Percentiles rank a stretch among this genome's conserved stretches.
phyloP scores from a whole-genome alignment of 2,797 vertebrate genomes.

The Paguma larvata region DNA sequence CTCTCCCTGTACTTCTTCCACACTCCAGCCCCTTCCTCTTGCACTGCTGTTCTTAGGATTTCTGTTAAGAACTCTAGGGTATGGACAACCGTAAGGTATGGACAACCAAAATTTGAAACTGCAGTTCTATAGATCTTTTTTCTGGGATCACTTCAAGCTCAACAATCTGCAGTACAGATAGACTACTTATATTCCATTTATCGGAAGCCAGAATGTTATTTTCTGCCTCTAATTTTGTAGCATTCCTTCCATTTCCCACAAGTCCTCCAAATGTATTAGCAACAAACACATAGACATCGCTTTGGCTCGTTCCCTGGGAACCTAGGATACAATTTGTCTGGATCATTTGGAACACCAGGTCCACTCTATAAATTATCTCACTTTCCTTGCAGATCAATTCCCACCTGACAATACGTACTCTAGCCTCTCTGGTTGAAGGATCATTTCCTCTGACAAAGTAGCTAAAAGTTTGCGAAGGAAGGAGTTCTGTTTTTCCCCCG shows the following conservation, averaged over 20 bases:
- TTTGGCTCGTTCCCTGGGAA: background rate
- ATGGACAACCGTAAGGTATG: background rate
- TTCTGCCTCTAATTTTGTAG: background rate
- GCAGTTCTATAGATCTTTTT: background rate
- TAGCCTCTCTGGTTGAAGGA: background rate
- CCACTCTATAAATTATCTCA: background rate
- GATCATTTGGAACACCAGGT: background rate
- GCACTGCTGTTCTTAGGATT: background rate
- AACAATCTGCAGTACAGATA: background rate
- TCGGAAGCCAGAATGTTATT: background rate
- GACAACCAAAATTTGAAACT: background rate
- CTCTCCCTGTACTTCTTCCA: background rate
- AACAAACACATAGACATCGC: background rate
- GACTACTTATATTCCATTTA: background rate
- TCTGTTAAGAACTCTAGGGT: background rate
- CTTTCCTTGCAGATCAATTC: background rate
- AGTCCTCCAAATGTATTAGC: background rate
- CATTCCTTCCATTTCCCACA: background rate
- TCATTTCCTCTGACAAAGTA: slow-evolving; percentile 56
- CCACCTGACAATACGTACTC: background rate
- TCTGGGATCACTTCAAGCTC: background rate
- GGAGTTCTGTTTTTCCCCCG: background rate
- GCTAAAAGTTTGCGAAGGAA: background rate
- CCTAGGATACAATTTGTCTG: background rate
- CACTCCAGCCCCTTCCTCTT: rapidly evolving